Evolutionary conservation across 1,140 invertebrate species (phyloP), one percentile per base, ranked within the genome.

Genomic region (Sarcophaga bullata): DNA sequence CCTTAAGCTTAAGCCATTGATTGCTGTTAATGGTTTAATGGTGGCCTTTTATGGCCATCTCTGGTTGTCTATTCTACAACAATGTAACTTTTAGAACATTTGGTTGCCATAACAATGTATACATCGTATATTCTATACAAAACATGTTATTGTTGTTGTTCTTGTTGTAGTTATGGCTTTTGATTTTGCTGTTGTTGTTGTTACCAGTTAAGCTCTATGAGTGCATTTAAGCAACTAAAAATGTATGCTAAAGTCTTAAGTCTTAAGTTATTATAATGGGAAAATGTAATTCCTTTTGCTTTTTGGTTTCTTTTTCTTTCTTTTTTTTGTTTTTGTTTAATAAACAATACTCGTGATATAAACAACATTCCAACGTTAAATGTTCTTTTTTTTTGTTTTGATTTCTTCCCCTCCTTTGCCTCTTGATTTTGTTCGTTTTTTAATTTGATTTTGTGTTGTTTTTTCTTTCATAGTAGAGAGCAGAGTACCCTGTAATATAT

Each of bases 291-390:
- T 37, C 25, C 1, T 68, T 68, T n/a, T n/a, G n/a, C n/a, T n/a
- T n/a, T n/a, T n/a, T n/a, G n/a, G n/a, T n/a, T n/a, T n/a, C n/a
- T n/a, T n/a, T n/a, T n/a, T n/a, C n/a, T n/a, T 68, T 58, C 54
- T 37, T 37, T 37, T 37, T 37, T 37, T 4, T 37, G 25, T 37
- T 37, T 37, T 37, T 37, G 25, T 58, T 68, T 68, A 68, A 68
- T 68, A 68, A 68, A 68, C 62, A 68, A 68, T 68, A 68, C 62
- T 68, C 62, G 62, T 68, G 62, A 68, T 68, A 68, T 68, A 68
- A 68, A 68, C 62, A 68, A 68, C 62, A 68, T 68, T 68, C 62
- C 62, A 68, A 68, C 17, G 62, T 68, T 68, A 68, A 68, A 68
- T 25, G 62, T 68, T 68, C 19, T n/a, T 58, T 58, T n/a, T 58